Evolutionary conservation across 2,888 invertebrate genomes (phyloP), one percentile per base, ranked within the genome.

Genomic region (Pseudeuparius sepicola): DNA sequence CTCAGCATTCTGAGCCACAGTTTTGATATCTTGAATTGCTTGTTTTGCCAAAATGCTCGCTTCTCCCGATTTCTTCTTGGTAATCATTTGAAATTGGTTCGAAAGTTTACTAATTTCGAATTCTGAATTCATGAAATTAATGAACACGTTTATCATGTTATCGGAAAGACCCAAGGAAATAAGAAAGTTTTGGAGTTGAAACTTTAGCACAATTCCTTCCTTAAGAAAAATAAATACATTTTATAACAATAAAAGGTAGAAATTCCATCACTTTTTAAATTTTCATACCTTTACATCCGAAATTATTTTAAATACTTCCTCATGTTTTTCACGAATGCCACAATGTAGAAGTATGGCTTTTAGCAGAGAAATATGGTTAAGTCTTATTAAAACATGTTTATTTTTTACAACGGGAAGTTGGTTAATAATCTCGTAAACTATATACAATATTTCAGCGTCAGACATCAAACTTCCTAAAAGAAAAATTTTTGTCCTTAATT

Each of bases 381-480:
- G 58, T 34, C 79, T 74, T 36, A 89, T 70, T 5, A 70, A 62
- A 36, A 82, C 75, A 53, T 75, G 76, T 24, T 77, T 70, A 18
- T 72, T 73, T 36, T 71, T 67, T 2, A 80, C 56, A 4, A 67
- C 65, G 0, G 80, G 75, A 44, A 86, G 68, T 51, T 78, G 76
- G 34, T 71, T 71, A 25, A 82, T 67, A 25, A 86, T 72, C 60
- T 87, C 81, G 56, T 76, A 77, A 0, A 82, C 78, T 1, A 89
- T 73, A 1, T 78, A 76, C 6, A 94, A 62, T 1, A 92, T 60
- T 56, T 96, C 94, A 0, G 89, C 88, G 54, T 94, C 93, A 0
- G 82, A 71, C 62, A 89, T 71, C 16, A 84, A 65, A 46, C 78
- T 74, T 37, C 73, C 78, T 73, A 47, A 34, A 56, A 53, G 33